Evolutionary conservation across 2,113 vertebrate species (phyloP), one percentile per base, ranked within the genome.

Genomic region (Taurulus bubalis): DNA sequence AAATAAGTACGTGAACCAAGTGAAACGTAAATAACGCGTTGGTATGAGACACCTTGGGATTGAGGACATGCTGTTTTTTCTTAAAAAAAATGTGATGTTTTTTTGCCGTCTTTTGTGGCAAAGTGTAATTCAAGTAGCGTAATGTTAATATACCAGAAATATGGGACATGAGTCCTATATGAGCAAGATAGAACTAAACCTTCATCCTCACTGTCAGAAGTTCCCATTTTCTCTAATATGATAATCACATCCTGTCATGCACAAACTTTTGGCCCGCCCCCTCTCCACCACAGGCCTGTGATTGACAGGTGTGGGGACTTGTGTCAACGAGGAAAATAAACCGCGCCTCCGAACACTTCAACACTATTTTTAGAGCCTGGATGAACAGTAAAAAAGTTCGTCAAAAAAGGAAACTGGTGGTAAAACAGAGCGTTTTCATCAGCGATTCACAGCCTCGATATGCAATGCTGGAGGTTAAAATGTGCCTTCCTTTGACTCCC

Each of bases 361-460:
- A 1, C 1, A 11, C 53, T 82, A 85, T 87, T 75, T 82, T 85
- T 76, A 72, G 75, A 67, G 36, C 16, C 38, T 9, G 22, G 47
- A 59, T 70, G 75, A 81, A 51, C 56, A 22, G 71, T 71, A 71
- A 70, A 82, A 75, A 22, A 49, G 69, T 59, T 67, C 58, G 76
- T 79, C 36, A 32, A 16, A 59, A 63, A 56, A 24, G 56, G 24
- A 70, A 22, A 9, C 47, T 42, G 76, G 42, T n/a, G n/a, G 58
- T 62, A 68, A 69, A 65, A 55, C 28, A 10, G 45, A 51, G 22
- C 42, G 1, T 62, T 72, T 67, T 76, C 16, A 40, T 60, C 28
- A 65, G 16, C 40, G 72, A 77, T 69, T 59, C 42, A 30, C 45
- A 47, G 55, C 58, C 62, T 18, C 24, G 71, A 30, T 49, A 62